Evolutionary conservation across 2,113 vertebrate species (phyloP).

Genomic region (Cottus gobio): DNA sequence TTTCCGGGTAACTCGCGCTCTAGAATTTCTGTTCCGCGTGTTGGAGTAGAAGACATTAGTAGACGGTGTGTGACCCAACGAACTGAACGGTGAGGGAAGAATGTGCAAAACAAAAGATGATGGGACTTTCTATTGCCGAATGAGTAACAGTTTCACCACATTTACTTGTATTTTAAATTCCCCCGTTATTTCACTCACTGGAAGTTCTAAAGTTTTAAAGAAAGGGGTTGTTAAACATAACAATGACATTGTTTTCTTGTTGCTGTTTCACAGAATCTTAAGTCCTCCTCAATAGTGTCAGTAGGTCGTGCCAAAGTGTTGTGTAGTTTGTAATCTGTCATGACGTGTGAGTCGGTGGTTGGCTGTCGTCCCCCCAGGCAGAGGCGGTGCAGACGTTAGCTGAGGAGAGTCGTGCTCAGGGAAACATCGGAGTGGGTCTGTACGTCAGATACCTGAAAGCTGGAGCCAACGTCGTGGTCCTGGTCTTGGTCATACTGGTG

Average conservation of each 20-base stretch:
- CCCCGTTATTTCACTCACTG: too few species aligned
- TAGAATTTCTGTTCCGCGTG: too few species aligned
- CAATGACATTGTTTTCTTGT: background rate
- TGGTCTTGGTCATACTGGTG: constrained; percentile 82
- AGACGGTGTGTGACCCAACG: too few species aligned
- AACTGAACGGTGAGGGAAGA: too few species aligned
- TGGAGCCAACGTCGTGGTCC: constrained; percentile 82
- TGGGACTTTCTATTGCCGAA: too few species aligned
- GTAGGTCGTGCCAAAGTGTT: background rate
- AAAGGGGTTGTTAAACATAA: background rate
- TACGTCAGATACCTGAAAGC: constrained; percentile 92
- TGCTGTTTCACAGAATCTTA: background rate
- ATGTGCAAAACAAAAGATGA: too few species aligned
- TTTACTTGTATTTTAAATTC: too few species aligned
- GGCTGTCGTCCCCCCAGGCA: constrained; percentile 77
- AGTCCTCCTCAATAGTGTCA: too few species aligned
- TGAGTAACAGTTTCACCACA: too few species aligned
- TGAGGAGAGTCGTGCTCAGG: constrained; percentile 90
- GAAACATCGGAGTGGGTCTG: constrained; percentile 83
- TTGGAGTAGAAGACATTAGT: too few species aligned
- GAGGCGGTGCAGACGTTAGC: constrained; percentile 79
- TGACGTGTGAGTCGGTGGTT: too few species aligned
- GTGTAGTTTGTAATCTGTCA: background rate
- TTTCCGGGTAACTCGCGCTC: too few species aligned
- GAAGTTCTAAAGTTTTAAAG: background rate